Percentiles rank a stretch among this genome's conserved stretches.
phyloP scores from a whole-genome alignment of 2,888 invertebrate species.

The Urechis unicinctus region DNA sequence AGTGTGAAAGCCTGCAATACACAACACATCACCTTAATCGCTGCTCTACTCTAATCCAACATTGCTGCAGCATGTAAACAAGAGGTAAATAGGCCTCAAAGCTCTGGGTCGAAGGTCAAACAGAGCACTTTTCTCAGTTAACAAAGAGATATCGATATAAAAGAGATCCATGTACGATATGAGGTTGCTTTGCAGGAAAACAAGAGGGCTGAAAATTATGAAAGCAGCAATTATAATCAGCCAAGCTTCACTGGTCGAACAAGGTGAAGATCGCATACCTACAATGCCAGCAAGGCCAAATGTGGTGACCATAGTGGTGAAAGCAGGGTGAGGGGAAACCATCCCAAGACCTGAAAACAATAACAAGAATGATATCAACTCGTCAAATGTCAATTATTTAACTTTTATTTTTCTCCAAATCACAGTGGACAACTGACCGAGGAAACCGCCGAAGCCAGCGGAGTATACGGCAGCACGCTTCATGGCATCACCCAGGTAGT shows the following conservation, averaged over 20 bases:
- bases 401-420: neutral
- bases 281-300: slow-evolving; percentile 76
- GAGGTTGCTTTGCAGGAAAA: no score
- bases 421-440: slow-evolving; percentile 7
- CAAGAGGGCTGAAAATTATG: no score
- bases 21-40: no score
- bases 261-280: slow-evolving; percentile 43
- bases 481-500: slow-evolving; percentile 63
- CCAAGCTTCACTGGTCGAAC: no score
- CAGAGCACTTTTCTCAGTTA: no score
- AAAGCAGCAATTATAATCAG: no score
- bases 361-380: neutral
- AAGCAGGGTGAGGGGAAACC: slow-evolving; percentile 74
- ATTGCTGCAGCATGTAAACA: no score
- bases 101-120: no score
- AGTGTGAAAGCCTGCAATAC: slow-evolving; percentile 67
- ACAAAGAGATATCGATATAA: no score
- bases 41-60: no score
- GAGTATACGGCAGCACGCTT: slow-evolving; percentile 44
- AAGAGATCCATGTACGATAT: no score
- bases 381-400: neutral
- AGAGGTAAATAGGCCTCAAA: no score
- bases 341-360: slow-evolving; percentile 61
- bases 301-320: slow-evolving; percentile 81
- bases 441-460: slow-evolving; percentile 25